Conservation (phyloP, 2,113 vertebrate species). For the Tretioscincus oriximinensis region DNA sequence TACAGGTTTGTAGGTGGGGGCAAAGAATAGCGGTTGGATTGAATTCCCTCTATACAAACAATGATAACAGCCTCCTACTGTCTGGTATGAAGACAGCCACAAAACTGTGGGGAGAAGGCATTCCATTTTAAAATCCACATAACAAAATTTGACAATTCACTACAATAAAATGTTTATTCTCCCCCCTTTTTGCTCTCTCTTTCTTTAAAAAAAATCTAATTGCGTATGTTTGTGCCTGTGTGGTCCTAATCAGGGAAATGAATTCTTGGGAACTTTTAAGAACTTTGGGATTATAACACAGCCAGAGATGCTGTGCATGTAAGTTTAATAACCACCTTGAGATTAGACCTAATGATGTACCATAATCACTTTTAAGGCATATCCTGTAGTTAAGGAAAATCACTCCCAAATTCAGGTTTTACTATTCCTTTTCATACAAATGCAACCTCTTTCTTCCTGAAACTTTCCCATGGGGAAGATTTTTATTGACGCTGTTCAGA, state of each 20-base stretch:
- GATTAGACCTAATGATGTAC: neutral
- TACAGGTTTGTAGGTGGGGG: neutral
- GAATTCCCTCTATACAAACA: neutral
- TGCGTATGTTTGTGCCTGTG: conserved; percentile 37
- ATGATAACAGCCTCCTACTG: neutral
- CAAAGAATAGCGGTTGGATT: neutral
- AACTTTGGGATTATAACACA: conserved; percentile 27
- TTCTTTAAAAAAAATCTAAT: conserved; percentile 19
- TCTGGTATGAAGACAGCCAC: too few species aligned
- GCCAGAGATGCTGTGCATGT: conserved; percentile 15
- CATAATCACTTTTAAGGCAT: neutral
- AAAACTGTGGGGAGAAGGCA: neutral
- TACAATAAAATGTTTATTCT: neutral
- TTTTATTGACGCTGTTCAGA: neutral
- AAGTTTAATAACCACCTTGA: conserved; percentile 23
- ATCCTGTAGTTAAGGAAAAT: conserved; percentile 12
- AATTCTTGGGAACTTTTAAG: conserved; percentile 22
- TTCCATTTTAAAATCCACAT: neutral
- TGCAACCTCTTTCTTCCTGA: neutral
- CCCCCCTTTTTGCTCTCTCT: neutral
- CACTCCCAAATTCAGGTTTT: neutral
- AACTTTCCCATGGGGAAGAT: conserved; percentile 10
- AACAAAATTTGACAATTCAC: neutral
- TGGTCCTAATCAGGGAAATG: conserved; percentile 45
- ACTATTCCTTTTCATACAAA: neutral